Base-by-base conservation (phyloP, 2,797 vertebrate genomes). In the Malacoraja senta region DNA sequence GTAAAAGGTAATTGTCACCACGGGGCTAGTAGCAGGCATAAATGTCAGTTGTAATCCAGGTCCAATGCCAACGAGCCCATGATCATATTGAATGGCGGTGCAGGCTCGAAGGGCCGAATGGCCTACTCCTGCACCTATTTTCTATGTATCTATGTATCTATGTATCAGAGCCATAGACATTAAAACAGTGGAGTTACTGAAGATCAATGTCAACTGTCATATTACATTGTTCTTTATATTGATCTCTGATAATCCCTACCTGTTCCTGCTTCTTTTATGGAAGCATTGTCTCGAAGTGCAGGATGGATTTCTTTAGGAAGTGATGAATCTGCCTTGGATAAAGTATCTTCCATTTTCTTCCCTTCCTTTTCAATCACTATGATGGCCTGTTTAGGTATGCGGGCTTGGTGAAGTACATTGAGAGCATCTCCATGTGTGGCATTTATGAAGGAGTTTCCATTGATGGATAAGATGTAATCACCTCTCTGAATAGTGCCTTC, bases 401-500 rank as follows among this genome's bases (percentile, higher is more conserved):
- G 96, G n/a, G 98, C 97, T 21, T 97, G 97, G 95, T 99, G 98
- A 44, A 99, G 97, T 93, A 95, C 96, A 44, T 97, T 98, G 71
- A 98, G 95, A 3, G 97, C 97, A 65, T 98, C 97, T 29, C 97
- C 97, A 0, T 98, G 98, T 78, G 97, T 96, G 68, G 96, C 97
- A 61, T 96, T 97, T 0, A 96, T 95, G 93, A 99, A 93, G 77
- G 95, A 96, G 63, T 94, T 95, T 71, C 98, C 97, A 38, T 99
- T 99, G 94, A 99, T 96, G 1, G 97, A 98, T 74, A 99, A 94
- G 94, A 99, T 95, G 93, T 95, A 93, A 95, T 99, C 98, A 72
- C 98, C 98, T 83, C 95, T 96, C 95, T 95, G 96, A 94, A 99
- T 96, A 44, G 97, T 98, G 78, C 98, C 97, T 96, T 99, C 98